Evolutionary conservation across 2,113 vertebrate species (phyloP), one percentile per base, ranked within the genome.

Genomic region (zebrafish (Danio rerio)): DNA sequence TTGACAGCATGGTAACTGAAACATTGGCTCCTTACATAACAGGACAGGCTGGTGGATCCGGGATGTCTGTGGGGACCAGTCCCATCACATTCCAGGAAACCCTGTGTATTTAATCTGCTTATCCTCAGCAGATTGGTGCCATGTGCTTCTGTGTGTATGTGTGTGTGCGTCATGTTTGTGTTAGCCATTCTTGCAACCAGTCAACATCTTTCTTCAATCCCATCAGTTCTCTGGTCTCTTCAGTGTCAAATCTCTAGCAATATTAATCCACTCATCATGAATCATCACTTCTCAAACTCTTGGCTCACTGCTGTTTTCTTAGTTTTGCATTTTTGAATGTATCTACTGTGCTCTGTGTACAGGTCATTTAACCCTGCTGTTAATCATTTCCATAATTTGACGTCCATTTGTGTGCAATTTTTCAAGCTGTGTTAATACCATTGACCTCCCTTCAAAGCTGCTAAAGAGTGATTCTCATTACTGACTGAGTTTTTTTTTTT

Each of bases 51-150:
- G 55, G 85, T 83, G 82, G 83, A 86, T 89, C 83, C 70, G 9
- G 86, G 65, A 84, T 70, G 16, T 61, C 80, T 58, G 62, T 84
- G 72, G 83, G 87, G 84, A 88, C 70, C 85, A 85, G 81, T 87
- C 84, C 82, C 83, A 85, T 87, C 89, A 87, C 84, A 86, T 93
- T 91, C 91, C 89, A 90, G 90, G 88, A 92, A 93, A 91, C 76
- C 59, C 89, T 88, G 91, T 82, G 72, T 84, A 74, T 85, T 88
- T 93, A 94, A 93, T 92, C 92, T 91, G 87, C 90, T 94, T 91
- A 93, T 91, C 90, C 88, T 74, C 86, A 83, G 84, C 89, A 90
- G 89, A 91, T 88, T 91, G 90, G 84, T 89, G 83, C 71, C 87
- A 56, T 87, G 86, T 76, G 85, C 82, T 80, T 85, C 58, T 85